Percentiles rank a stretch among this genome's conserved stretches.
Evolutionary conservation across 2,113 vertebrate species (phyloP).

Genomic region (Zosterops hypoxanthus): DNA sequence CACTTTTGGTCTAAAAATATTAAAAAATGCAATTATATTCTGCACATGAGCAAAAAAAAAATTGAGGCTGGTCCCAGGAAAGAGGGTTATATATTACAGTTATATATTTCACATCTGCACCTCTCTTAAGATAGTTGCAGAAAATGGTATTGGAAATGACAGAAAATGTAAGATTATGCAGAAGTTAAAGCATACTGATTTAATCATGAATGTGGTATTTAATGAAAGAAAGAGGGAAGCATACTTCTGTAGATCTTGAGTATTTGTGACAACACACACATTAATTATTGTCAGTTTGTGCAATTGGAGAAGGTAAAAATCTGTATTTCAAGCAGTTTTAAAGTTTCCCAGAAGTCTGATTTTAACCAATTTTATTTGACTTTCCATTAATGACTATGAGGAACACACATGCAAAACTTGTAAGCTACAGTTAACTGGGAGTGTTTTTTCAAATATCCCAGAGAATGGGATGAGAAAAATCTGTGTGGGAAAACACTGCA

Average conservation of each 20-base stretch:
- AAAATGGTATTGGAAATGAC: neutral
- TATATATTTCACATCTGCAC: neutral
- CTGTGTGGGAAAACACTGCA: neutral
- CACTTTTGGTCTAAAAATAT: neutral
- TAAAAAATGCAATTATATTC: neutral
- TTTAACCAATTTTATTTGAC: neutral
- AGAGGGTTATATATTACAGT: neutral
- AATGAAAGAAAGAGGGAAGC: neutral
- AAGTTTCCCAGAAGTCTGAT: neutral
- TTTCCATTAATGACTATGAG: neutral
- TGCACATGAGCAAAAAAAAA: neutral
- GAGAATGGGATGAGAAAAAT: neutral
- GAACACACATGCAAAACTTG: neutral
- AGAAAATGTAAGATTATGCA: neutral
- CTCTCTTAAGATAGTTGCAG: neutral
- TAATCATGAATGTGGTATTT: neutral
- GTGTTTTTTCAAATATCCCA: neutral
- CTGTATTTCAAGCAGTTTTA: neutral
- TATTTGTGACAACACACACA: neutral
- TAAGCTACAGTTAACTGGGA: neutral
- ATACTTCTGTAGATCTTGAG: neutral
- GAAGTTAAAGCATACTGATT: neutral
- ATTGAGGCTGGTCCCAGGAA: neutral
- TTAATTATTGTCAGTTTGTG: neutral
- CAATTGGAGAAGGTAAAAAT: neutral